These are phyloP conservation scores for Sphyrna mokarran DNA, from an alignment of 2,113 vertebrate species.

Conservation along the genomic window DNA sequence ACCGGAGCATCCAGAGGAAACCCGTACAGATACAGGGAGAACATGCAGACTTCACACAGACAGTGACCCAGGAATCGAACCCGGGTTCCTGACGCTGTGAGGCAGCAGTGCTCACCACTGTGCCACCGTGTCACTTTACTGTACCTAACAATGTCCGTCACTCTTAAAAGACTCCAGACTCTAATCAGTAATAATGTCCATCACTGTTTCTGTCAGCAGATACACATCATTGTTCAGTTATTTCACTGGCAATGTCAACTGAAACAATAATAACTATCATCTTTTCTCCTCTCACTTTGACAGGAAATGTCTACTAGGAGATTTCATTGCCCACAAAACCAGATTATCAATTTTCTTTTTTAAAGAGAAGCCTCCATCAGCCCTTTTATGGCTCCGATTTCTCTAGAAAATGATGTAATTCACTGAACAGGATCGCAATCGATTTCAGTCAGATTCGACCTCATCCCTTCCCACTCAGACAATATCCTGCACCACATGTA, in stretches of 20 bases:
- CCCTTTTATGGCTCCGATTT: background rate
- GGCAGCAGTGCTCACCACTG: too few species aligned
- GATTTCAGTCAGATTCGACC: background rate
- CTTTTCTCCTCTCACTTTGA: background rate
- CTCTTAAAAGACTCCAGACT: background rate
- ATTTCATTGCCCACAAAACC: background rate
- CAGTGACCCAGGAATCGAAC: too few species aligned
- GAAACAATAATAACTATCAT: slow-evolving; percentile 1
- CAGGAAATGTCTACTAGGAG: background rate
- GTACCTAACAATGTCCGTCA: background rate
- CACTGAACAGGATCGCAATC: background rate
- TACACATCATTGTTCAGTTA: background rate
- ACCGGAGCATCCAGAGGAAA: too few species aligned
- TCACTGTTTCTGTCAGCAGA: background rate
- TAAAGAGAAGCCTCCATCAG: background rate
- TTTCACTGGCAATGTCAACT: background rate
- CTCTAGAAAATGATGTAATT: background rate
- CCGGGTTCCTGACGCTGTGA: too few species aligned
- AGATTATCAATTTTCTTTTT: background rate
- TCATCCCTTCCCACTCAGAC: background rate
- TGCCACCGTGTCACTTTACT: background rate
- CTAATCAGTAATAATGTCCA: background rate
- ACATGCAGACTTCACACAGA: too few species aligned
- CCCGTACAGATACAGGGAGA: too few species aligned
- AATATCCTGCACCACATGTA: too few species aligned